Evolutionary conservation across 2,113 vertebrate species (phyloP).

Genomic region (Psammodynastes pulverulentus): DNA sequence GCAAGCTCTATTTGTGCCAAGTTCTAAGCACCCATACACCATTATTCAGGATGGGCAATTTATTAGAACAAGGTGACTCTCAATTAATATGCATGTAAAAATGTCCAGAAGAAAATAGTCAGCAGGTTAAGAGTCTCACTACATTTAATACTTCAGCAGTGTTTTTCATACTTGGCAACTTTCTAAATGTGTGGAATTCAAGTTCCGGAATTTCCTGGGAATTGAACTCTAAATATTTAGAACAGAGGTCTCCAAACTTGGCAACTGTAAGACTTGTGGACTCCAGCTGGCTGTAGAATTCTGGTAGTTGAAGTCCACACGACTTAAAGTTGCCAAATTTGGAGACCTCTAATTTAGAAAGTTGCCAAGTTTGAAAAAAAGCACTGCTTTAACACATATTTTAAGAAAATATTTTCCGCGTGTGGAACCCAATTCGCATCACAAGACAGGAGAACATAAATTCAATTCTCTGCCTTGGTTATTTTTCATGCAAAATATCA

Average conservation of each 20-base stretch:
- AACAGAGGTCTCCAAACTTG: no score
- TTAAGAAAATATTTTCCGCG: neutral
- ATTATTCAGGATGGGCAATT: neutral
- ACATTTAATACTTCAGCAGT: neutral
- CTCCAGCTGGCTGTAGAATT: no score
- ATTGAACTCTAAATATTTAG: neutral
- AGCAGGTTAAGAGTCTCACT: neutral
- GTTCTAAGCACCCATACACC: neutral
- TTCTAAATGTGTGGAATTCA: neutral
- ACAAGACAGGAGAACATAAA: neutral
- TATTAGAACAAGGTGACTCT: neutral
- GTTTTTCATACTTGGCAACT: neutral
- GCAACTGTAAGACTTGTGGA: no score
- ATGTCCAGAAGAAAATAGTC: neutral
- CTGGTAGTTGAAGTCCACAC: no score
- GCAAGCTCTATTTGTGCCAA: neutral
- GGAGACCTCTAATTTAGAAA: no score
- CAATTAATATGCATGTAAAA: constrained; percentile 1
- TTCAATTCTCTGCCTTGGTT: neutral
- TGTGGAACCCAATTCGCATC: neutral
- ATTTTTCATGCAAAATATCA: neutral
- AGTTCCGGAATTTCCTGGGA: neutral
- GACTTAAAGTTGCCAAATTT: no score
- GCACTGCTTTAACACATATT: neutral
- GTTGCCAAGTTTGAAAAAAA: neutral